Conservation (phyloP, 2,888 invertebrate species). For the Clepsis dumicolana region DNA sequence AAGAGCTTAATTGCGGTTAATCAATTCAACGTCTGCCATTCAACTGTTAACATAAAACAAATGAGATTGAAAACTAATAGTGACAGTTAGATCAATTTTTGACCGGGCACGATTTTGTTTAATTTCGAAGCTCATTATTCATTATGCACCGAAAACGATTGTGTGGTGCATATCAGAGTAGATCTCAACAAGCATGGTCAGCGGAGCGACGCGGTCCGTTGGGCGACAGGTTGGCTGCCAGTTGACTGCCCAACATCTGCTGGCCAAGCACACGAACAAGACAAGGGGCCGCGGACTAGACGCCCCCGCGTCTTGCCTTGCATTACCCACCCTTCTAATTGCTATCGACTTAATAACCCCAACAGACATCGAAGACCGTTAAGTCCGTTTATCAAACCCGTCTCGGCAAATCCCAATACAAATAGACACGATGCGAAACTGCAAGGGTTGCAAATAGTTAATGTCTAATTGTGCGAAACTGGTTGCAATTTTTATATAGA, state of each 20-base stretch:
- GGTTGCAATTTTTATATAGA: conserved; percentile 58
- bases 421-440: conserved; percentile 66
- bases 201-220: conserved; percentile 81
- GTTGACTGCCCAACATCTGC: conserved; percentile 81
- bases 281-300: conserved; percentile 67
- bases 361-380: conserved; percentile 79
- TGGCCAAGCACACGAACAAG: conserved; percentile 60
- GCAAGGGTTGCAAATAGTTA: conserved; percentile 82
- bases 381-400: conserved; percentile 82
- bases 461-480: conserved; percentile 76
- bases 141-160: conserved; percentile 70
- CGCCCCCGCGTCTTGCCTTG: conserved; percentile 77
- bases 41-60: conserved; percentile 19
- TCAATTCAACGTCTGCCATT: neutral
- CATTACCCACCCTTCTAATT: conserved; percentile 66
- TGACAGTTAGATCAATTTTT: conserved; percentile 20
- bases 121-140: conserved; percentile 61
- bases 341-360: conserved; percentile 61
- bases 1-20: conserved; percentile 49
- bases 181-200: conserved; percentile 71
- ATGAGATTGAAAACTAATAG: conserved; percentile 26
- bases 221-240: conserved; percentile 84
- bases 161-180: conserved; percentile 70
- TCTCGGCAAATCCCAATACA: conserved; percentile 66
- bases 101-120: conserved; percentile 28